Evolutionary conservation across 2,888 invertebrate genomes (phyloP).

Genomic region (Drosophila peninsularis): DNA sequence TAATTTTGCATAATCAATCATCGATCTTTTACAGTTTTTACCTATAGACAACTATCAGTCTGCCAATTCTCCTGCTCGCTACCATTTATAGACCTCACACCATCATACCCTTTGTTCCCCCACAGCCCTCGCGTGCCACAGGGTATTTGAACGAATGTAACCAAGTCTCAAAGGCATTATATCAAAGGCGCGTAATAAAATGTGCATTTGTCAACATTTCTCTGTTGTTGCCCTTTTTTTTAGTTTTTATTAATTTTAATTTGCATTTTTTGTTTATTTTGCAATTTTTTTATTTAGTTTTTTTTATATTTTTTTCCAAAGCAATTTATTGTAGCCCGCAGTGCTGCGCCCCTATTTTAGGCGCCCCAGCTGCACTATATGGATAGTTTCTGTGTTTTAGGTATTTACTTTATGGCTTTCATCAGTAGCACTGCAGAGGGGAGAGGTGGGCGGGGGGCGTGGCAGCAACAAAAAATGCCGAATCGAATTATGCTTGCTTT

Average conservation of each 20-base stretch:
- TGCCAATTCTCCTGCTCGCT: no score
- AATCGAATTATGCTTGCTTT: constrained; percentile 6
- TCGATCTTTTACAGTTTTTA: no score
- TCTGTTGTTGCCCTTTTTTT: background rate
- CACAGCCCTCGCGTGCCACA: no score
- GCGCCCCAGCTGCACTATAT: constrained; percentile 1
- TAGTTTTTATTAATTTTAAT: constrained; percentile 32
- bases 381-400: constrained; percentile 37
- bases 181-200: constrained; percentile 9
- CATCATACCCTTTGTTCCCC: background rate
- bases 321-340: constrained; percentile 33
- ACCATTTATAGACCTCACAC: no score
- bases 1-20: no score
- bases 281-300: background rate
- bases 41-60: no score
- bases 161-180: constrained; percentile 10
- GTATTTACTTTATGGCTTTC: constrained; percentile 63
- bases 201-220: constrained; percentile 12
- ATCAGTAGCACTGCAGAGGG: constrained; percentile 39
- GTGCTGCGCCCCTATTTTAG: constrained; percentile 13
- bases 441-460: background rate
- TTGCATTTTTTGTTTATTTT: constrained; percentile 4
- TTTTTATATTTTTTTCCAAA: background rate
- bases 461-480: background rate
- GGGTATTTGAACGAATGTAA: constrained; percentile 1